Base-by-base conservation (phyloP, 1,140 invertebrate genomes). In the Zaprionus ghesquierei region DNA sequence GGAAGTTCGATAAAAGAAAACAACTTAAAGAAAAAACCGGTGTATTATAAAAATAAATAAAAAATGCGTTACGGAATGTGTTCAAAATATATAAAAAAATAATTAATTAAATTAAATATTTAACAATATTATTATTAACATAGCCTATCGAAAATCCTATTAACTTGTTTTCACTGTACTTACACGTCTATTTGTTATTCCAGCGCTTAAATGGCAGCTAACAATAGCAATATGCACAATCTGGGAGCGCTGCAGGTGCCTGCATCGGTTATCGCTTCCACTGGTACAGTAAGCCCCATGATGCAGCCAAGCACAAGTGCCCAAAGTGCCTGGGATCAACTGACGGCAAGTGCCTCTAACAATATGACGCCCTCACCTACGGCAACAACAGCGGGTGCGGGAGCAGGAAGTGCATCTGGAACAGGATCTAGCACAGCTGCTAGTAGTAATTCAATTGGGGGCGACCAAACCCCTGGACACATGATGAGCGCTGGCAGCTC, bases 241-340 rank as follows among this genome's bases (percentile, higher is more conserved):
- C 54, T 86, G 55, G 75, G 51, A 72, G 44, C 12, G 31, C 69
- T 73, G 55, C 54, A 66, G 35, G 61, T 90, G 65, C 61, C 77
- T 23, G 35, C 74, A 49, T 91, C 90, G 25, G 89, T 91, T 25
- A 91, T 91, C 53, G 85, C 89, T 5, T 91, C 89, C 27, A 91
- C 90, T n/a, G 89, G 90, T 23, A 66, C 82, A 41, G 46, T 75
- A 46, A 25, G 68, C 59, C 58, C 72, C 53, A 60, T 69, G 59
- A 84, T 49, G 66, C 76, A 50, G 22, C 68, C 72, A 56, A 81
- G 65, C 62, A 74, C 78, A 10, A 77, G 81, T 10, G 71, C 89
- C 15, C 90, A 91, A 62, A 87, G 84, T 75, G 90, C 90, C 53
- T 91, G 90, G 90, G 90, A 91, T 69, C 90, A 91, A 63, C 55